Evolutionary conservation across 2,888 invertebrate species (phyloP).

Genomic region (Thereva nobilitata): DNA sequence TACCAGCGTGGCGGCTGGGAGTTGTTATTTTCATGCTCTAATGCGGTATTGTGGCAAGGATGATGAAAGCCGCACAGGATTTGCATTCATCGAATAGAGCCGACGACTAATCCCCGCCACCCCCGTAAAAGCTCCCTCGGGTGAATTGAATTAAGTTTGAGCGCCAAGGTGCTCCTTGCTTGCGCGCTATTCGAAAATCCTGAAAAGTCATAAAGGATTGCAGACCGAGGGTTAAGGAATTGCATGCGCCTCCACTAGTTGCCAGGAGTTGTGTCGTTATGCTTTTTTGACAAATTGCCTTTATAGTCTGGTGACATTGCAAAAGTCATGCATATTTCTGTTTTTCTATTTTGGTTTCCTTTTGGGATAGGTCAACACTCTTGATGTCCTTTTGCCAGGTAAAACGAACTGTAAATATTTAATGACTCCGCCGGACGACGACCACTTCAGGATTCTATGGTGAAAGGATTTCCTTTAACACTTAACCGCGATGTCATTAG

Average conservation of each 20-base stretch:
- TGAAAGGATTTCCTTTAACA: constrained; percentile 25
- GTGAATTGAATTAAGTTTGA: constrained; percentile 6
- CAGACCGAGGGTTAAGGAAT: constrained; percentile 5
- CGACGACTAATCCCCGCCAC: constrained; percentile 22
- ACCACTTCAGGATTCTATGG: not conserved
- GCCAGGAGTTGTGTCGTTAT: not conserved
- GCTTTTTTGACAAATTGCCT: constrained; percentile 30
- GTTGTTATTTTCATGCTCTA: constrained; percentile 37
- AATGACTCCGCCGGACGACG: constrained; percentile 29
- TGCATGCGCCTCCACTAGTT: constrained; percentile 16
- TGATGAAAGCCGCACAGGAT: constrained; percentile 32
- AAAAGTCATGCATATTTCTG: constrained; percentile 32
- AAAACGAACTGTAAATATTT: constrained; percentile 36
- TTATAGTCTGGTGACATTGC: constrained; percentile 35
- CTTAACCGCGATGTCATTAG: constrained; percentile 28
- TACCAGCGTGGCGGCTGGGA: not conserved
- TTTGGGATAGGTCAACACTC: constrained; percentile 27
- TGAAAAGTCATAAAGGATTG: too few species aligned
- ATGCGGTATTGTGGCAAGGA: constrained; percentile 35
- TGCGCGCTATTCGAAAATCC: too few species aligned
- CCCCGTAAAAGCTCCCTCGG: not conserved
- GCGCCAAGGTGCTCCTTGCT: too few species aligned
- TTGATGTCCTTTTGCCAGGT: constrained; percentile 31
- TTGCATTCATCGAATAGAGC: constrained; percentile 29
- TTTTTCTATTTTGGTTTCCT: too few species aligned